phyloP scores from a whole-genome alignment of 2,797 vertebrate species.

The Dermochelys coriacea region DNA sequence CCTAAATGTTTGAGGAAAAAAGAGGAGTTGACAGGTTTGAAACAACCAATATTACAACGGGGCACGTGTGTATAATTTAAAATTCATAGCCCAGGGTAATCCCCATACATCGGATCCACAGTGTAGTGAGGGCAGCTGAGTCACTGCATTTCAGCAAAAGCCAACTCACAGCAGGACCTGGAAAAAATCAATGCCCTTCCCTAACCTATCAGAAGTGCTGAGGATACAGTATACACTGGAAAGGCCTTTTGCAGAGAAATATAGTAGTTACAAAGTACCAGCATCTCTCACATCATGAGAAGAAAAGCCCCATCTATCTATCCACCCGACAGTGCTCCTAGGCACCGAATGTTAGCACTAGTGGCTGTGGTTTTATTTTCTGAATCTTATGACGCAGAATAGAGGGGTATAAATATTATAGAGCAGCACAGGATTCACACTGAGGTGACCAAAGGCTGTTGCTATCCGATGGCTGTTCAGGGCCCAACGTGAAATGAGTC shows the following conservation, averaged over 20 bases:
- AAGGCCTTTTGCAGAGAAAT: slow-evolving; percentile 40
- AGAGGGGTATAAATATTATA: neutral
- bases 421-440: neutral
- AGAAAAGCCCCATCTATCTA: neutral
- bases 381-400: neutral
- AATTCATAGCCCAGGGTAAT: neutral
- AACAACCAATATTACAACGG: neutral
- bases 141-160: slow-evolving; percentile 43
- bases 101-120: neutral
- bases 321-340: neutral
- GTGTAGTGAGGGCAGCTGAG: slow-evolving; percentile 28
- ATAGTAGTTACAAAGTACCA: neutral
- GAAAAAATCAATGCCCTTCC: slow-evolving; percentile 71
- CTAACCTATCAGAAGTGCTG: slow-evolving; percentile 45
- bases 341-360: neutral
- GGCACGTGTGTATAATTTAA: accelerated
- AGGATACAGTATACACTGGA: neutral
- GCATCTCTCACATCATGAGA: neutral
- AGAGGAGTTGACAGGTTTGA: neutral
- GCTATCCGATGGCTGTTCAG: neutral
- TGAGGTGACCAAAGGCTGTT: neutral
- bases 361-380: slow-evolving; percentile 22
- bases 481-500: neutral
- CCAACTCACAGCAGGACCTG: slow-evolving; percentile 50
- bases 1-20: neutral